phyloP scores from a whole-genome alignment of 2,888 invertebrate species.

The Cancer borealis region DNA sequence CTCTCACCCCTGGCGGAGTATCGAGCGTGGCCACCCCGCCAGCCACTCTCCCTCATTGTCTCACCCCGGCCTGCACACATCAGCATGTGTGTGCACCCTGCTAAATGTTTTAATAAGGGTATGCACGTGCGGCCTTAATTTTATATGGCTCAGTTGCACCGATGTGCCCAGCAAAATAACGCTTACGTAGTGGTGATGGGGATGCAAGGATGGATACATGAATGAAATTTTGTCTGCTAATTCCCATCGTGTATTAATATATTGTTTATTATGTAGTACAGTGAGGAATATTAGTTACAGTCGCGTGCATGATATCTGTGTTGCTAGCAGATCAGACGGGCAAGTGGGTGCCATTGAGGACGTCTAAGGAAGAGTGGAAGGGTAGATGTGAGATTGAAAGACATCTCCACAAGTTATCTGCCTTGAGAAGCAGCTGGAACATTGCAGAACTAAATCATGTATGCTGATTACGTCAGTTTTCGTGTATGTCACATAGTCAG shows the following conservation, averaged over 20 bases:
- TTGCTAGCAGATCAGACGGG: neutral
- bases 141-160: neutral
- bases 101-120: constrained; percentile 33
- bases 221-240: neutral
- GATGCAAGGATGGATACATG: neutral
- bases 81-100: constrained; percentile 38
- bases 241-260: neutral
- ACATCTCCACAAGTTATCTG: neutral
- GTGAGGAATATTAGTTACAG: neutral
- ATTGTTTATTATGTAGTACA: neutral
- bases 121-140: constrained; percentile 26
- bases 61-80: constrained; percentile 16
- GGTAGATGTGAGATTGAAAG: neutral
- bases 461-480: neutral
- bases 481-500: neutral
- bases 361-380: neutral
- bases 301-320: neutral
- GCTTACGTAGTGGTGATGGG: neutral
- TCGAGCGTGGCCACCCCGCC: constrained; percentile 6
- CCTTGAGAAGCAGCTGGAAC: neutral
- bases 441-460: neutral
- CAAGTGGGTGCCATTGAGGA: neutral
- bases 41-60: constrained; percentile 34
- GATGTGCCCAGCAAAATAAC: neutral
- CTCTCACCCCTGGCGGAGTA: constrained; percentile 20